Evolutionary conservation across 2,797 vertebrate species (phyloP).

Genomic region (Harpagifer antarcticus): DNA sequence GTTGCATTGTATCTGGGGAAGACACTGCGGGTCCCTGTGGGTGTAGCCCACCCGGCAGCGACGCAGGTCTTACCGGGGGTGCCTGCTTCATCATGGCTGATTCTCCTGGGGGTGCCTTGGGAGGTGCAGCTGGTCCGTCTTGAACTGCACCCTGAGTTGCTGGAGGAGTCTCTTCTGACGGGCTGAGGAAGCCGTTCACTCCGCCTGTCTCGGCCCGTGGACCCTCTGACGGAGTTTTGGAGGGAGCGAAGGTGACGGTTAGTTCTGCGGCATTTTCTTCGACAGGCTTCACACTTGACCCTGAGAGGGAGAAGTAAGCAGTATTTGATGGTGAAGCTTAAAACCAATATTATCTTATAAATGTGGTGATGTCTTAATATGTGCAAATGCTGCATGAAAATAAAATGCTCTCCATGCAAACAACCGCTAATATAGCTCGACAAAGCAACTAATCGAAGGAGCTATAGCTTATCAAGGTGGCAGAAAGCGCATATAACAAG

Average conservation of each 20-base stretch:
- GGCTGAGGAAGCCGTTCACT: conserved; percentile 65
- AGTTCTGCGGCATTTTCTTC: conserved; percentile 68
- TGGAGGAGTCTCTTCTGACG: conserved; percentile 46
- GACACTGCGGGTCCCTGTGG: conserved; percentile 13
- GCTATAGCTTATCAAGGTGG: neutral
- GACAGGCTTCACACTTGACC: conserved; percentile 76
- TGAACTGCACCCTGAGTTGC: conserved; percentile 15
- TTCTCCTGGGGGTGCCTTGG: conserved; percentile 42
- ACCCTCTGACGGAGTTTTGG: conserved; percentile 52
- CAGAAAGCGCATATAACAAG: conserved; percentile 40
- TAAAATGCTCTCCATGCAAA: conserved; percentile 8
- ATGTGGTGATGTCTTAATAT: neutral
- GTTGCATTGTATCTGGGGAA: neutral
- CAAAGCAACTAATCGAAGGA: conserved; percentile 31
- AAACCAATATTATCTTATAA: conserved; percentile 3
- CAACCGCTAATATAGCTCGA: neutral
- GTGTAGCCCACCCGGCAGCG: conserved; percentile 21
- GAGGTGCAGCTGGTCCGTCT: conserved; percentile 38
- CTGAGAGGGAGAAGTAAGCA: conserved; percentile 63
- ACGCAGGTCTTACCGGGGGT: conserved; percentile 31
- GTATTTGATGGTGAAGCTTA: conserved; percentile 1
- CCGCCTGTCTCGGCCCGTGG: conserved; percentile 45
- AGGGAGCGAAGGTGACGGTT: conserved; percentile 45
- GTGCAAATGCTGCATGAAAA: conserved; percentile 12
- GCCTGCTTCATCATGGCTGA: neutral